phyloP scores from a whole-genome alignment of 2,113 vertebrate species.

The Ophthalmolycus amberensis region DNA sequence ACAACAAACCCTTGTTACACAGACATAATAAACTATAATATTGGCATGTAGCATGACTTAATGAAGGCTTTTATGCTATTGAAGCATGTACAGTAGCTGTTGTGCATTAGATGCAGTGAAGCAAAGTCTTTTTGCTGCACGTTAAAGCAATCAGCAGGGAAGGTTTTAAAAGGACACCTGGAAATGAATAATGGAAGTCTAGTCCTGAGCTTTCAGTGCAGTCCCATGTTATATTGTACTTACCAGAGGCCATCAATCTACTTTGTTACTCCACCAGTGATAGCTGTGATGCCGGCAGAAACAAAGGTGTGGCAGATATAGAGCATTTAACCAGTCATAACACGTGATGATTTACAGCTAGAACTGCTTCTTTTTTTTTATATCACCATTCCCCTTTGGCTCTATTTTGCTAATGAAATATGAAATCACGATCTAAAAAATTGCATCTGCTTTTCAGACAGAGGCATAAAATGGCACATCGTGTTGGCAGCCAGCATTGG shows the following conservation, averaged over 20 bases:
- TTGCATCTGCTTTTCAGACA: not conserved
- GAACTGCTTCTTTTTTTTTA: not conserved
- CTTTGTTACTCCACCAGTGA: constrained; percentile 11
- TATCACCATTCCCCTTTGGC: not conserved
- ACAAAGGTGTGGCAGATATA: constrained; percentile 53
- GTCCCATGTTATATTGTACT: not conserved
- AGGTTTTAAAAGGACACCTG: constrained; percentile 30
- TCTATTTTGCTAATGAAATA: not conserved
- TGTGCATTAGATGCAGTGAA: not conserved
- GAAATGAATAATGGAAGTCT: not conserved
- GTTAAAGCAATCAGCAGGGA: constrained; percentile 1
- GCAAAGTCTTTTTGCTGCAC: constrained; percentile 3
- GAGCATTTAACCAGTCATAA: not conserved
- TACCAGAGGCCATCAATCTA: constrained; percentile 22
- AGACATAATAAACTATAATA: not conserved
- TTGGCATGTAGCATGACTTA: not conserved
- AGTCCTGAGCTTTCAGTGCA: not conserved
- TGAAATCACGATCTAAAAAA: not conserved
- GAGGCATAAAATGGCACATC: not conserved
- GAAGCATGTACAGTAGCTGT: not conserved
- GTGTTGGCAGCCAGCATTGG: not conserved
- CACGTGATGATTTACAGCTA: constrained; percentile 6
- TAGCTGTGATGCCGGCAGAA: constrained; percentile 44
- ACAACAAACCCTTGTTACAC: not conserved
- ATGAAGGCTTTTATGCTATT: not conserved